Evolutionary conservation across 1,140 invertebrate species (phyloP).

Genomic region (Triops cancriformis): DNA sequence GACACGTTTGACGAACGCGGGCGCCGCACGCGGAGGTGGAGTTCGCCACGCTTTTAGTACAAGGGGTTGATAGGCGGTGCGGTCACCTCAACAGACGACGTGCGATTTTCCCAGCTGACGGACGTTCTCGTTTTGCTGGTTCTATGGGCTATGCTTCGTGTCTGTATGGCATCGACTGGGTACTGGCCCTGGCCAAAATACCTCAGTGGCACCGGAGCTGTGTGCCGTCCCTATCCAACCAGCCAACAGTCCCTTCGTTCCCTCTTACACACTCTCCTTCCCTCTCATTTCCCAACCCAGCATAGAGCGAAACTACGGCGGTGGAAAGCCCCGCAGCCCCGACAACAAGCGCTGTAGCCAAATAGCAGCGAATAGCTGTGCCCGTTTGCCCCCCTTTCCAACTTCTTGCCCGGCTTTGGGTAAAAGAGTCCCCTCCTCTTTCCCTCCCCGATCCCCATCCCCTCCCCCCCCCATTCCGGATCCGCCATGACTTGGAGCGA

Average conservation of each 20-base stretch:
- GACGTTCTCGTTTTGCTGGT: constrained; percentile 9
- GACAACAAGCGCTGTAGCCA: constrained; percentile 9
- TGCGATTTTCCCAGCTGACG: constrained; percentile 12
- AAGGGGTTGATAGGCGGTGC: constrained; percentile 12
- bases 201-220: constrained; percentile 5
- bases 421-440: background rate
- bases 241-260: constrained; percentile 9
- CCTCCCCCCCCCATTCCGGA: background rate
- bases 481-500: background rate
- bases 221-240: constrained; percentile 7
- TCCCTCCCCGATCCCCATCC: background rate
- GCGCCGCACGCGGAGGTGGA: constrained; percentile 11
- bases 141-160: constrained; percentile 2
- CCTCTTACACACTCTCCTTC: background rate
- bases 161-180: constrained; percentile 4
- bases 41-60: constrained; percentile 10
- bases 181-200: constrained; percentile 12
- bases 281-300: constrained; percentile 5
- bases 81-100: constrained; percentile 12
- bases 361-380: constrained; percentile 2
- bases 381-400: background rate
- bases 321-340: constrained; percentile 11
- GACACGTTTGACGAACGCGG: constrained; percentile 12
- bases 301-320: background rate
- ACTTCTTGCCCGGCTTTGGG: background rate